These are phyloP conservation scores for Eira barbara DNA, from an alignment of 2,113 vertebrate species.

Conservation along the genomic window DNA sequence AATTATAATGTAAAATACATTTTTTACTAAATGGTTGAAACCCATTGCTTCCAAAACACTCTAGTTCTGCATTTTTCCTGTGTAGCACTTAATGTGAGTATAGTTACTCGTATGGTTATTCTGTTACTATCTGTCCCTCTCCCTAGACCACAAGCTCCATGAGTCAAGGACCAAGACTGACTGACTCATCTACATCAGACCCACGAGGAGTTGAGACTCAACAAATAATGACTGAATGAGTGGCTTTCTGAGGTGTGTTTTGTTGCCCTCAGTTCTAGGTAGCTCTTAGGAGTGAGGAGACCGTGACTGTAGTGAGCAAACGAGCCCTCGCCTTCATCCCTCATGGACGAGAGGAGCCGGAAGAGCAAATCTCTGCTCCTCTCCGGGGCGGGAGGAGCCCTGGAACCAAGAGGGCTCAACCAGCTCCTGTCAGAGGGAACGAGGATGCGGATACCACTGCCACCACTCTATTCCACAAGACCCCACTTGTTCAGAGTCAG, in stretches of 20 bases:
- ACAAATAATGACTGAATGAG: background rate
- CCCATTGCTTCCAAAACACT: conserved; percentile 16
- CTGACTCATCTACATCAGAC: background rate
- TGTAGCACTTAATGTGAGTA: background rate
- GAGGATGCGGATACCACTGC: background rate
- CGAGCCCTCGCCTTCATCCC: background rate
- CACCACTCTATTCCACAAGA: background rate
- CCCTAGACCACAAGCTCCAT: background rate
- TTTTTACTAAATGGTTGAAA: conserved; percentile 29
- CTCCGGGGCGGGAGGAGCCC: background rate
- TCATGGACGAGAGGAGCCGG: background rate
- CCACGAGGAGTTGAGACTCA: background rate
- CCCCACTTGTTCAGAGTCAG: background rate
- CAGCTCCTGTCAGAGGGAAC: background rate
- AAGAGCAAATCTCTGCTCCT: background rate
- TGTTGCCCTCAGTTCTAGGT: background rate
- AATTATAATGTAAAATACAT: background rate
- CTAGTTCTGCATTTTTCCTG: background rate
- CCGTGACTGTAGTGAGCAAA: background rate
- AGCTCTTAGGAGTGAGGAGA: background rate
- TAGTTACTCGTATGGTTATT: background rate
- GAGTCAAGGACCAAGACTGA: background rate
- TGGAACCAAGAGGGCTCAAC: background rate
- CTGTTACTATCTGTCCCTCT: background rate
- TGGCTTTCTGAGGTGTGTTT: background rate